A percentile compares a stretch with the other conserved stretches of the same genome.
phyloP scores from a whole-genome alignment of 2,797 vertebrate genomes.

The Melanotaenia pygmaea region DNA sequence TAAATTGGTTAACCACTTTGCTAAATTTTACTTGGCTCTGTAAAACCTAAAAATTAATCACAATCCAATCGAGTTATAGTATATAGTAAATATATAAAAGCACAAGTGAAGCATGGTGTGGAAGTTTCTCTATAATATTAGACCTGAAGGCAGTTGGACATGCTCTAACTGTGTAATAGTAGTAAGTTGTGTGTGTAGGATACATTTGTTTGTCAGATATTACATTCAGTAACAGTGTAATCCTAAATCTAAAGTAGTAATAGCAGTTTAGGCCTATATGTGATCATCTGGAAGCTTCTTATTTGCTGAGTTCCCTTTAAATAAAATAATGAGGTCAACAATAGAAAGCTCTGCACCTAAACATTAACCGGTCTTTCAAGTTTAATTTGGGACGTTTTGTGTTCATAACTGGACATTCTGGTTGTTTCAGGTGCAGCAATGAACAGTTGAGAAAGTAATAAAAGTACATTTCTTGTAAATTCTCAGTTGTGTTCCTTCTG shows the following conservation, averaged over 20 bases:
- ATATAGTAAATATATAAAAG: no score
- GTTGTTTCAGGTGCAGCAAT: background rate
- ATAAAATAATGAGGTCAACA: no score
- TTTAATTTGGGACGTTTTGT: constrained; percentile 1
- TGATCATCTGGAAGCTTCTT: constrained; percentile 40
- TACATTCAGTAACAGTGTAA: constrained; percentile 60
- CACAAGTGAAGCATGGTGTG: constrained; percentile 1
- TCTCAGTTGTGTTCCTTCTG: background rate
- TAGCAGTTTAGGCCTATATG: constrained; percentile 44
- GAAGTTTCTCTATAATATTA: background rate
- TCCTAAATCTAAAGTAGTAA: constrained; percentile 58
- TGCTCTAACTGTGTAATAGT: constrained; percentile 56
- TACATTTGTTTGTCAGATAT: constrained; percentile 45
- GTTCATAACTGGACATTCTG: constrained; percentile 18
- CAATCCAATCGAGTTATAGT: no score
- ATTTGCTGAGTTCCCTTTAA: no score
- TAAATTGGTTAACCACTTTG: no score
- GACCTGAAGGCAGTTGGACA: constrained; percentile 50
- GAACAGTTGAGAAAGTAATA: background rate
- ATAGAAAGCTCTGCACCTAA: background rate
- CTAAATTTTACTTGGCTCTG: no score
- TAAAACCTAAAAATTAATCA: no score
- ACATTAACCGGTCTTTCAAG: background rate
- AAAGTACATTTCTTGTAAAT: background rate
- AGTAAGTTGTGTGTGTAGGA: constrained; percentile 46